Conservation (phyloP, 2,797 vertebrate genomes). For the Zenarchopterus dispar region DNA sequence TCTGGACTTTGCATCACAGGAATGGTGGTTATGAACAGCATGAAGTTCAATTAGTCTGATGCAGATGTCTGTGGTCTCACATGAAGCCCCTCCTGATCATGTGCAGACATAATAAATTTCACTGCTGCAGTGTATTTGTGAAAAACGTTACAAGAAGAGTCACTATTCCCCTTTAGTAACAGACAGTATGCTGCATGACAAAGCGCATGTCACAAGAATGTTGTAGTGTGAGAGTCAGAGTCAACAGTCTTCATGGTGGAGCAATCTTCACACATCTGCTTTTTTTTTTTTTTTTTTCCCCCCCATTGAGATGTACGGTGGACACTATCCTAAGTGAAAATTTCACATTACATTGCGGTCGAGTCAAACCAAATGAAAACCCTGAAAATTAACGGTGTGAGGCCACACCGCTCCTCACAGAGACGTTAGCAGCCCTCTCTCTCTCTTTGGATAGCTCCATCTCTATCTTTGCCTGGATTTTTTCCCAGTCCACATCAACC, state of each 20-base stretch:
- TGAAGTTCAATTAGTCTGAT: too few species aligned
- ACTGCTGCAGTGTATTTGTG: not conserved
- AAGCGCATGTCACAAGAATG: not conserved
- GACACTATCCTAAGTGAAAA: slow-evolving; percentile 8
- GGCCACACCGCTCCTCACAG: slow-evolving; percentile 78
- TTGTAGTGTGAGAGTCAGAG: slow-evolving; percentile 12
- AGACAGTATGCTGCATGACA: slow-evolving; percentile 20
- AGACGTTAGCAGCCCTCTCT: slow-evolving; percentile 80
- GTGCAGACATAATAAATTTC: not conserved
- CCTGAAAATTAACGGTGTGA: slow-evolving; percentile 62
- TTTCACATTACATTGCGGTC: slow-evolving; percentile 9
- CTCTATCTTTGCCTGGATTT: slow-evolving; percentile 96
- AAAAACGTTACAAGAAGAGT: slow-evolving; percentile 10
- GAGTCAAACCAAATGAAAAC: slow-evolving; percentile 19
- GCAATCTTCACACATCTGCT: slow-evolving; percentile 17
- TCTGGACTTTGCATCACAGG: not conserved
- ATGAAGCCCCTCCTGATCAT: not conserved
- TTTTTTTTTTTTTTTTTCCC: slow-evolving; percentile 42
- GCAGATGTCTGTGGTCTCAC: not conserved
- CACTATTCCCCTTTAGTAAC: slow-evolving; percentile 9
- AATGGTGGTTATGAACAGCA: not conserved
- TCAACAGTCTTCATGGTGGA: slow-evolving; percentile 6
- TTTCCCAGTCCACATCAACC: slow-evolving; percentile 97
- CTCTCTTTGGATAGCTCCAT: slow-evolving; percentile 92
- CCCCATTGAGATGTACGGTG: slow-evolving; percentile 21